Conservation (phyloP, 2,888 invertebrate species). For the Neelides folsomi region DNA sequence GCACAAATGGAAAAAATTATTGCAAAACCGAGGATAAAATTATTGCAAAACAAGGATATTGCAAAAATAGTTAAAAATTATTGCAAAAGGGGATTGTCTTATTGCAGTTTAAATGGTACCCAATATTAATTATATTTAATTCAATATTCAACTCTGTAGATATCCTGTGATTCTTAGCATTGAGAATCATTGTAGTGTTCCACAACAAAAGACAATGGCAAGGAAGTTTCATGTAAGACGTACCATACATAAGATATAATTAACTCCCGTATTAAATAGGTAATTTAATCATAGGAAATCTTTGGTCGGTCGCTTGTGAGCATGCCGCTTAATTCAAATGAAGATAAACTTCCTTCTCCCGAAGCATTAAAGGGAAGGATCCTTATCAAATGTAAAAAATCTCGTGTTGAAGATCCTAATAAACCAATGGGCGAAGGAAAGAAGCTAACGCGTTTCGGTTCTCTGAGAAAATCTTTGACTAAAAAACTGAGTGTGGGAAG, state of each 20-base stretch:
- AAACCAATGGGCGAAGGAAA: not conserved
- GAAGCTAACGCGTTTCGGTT: not conserved
- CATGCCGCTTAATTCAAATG: conserved; percentile 63
- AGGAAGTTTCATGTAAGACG: conserved; percentile 45
- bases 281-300: conserved; percentile 53
- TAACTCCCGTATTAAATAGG: no score
- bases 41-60: no score
- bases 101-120: no score
- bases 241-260: no score
- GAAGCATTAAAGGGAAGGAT: conserved; percentile 41
- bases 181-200: conserved; percentile 79
- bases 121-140: no score
- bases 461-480: not conserved
- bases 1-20: no score
- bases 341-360: conserved; percentile 67
- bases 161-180: conserved; percentile 81
- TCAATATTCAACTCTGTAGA: conserved; percentile 36
- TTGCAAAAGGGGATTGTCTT: no score
- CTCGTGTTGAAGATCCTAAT: not conserved
- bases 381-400: conserved; percentile 10
- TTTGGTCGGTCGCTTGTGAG: conserved; percentile 71
- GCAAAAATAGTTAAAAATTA: no score
- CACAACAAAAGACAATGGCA: conserved; percentile 83
- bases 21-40: no score
- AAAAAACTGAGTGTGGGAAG: not conserved